Conservation (phyloP, 1,140 invertebrate genomes). For the Drosophila leontia region DNA sequence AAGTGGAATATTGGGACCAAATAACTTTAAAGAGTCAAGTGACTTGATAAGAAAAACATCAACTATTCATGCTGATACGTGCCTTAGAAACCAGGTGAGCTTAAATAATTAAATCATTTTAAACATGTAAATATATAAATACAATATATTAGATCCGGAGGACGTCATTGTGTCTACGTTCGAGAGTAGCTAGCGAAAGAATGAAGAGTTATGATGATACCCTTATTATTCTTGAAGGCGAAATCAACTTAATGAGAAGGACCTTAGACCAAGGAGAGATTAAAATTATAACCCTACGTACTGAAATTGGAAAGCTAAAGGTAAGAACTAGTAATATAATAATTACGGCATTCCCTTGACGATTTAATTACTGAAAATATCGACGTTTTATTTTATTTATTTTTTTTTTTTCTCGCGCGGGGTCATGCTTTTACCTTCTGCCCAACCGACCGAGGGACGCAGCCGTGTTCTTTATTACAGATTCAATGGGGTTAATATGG, state of each 20-base stretch:
- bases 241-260: slow-evolving; percentile 35
- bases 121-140: no score
- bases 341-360: neutral
- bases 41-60: slow-evolving; percentile 54
- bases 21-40: slow-evolving; percentile 20
- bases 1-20: slow-evolving; percentile 49
- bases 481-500: no score
- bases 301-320: slow-evolving; percentile 54
- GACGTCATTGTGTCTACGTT: slow-evolving; percentile 43
- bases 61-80: slow-evolving; percentile 42
- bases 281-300: slow-evolving; percentile 55
- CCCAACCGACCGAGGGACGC: no score
- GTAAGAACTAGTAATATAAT: slow-evolving; percentile 12
- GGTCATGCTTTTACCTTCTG: no score
- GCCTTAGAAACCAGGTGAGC: slow-evolving; percentile 38
- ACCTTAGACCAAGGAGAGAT: slow-evolving; percentile 39
- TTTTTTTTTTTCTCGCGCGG: no score
- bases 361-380: no score
- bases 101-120: neutral
- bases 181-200: slow-evolving; percentile 13
- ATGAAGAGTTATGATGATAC: slow-evolving; percentile 14
- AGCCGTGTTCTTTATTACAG: no score
- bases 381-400: no score
- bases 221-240: slow-evolving; percentile 20
- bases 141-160: slow-evolving; percentile 41